Percentiles rank a stretch among this genome's conserved stretches.
phyloP scores from a whole-genome alignment of 2,797 vertebrate genomes.

The Tapirus indicus region DNA sequence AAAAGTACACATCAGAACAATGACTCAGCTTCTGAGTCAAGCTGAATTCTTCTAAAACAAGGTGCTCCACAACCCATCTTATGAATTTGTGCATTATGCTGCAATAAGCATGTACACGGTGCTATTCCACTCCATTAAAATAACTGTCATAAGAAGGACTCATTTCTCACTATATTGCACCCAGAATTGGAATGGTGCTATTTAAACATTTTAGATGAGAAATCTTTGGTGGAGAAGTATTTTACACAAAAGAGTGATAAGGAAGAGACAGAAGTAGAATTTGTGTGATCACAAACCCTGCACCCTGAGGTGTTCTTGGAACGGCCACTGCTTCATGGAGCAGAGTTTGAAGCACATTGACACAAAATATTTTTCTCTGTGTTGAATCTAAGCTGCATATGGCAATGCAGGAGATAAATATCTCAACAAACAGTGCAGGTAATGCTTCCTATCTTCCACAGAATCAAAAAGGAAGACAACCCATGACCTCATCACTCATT shows the following conservation, averaged over 20 bases:
- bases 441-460: background rate
- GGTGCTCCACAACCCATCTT: background rate
- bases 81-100: background rate
- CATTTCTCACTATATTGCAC: background rate
- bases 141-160: background rate
- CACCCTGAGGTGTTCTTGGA: background rate
- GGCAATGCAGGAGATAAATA: background rate
- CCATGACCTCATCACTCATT: slow-evolving; percentile 1
- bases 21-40: slow-evolving; percentile 63
- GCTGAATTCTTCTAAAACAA: background rate
- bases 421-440: background rate
- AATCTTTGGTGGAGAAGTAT: slow-evolving; percentile 21
- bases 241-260: background rate
- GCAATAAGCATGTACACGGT: background rate
- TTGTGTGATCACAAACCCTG: background rate
- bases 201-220: slow-evolving; percentile 16
- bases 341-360: background rate
- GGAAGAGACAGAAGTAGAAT: background rate
- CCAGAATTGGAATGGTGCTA: background rate
- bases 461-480: background rate
- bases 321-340: background rate
- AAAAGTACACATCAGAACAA: slow-evolving; percentile 27
- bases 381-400: background rate
- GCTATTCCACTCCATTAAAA: slow-evolving; percentile 32
- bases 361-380: background rate